Conservation (phyloP, 35 echinoderm and acorn worm species). For the Hemicentrotus pulcherrimus region DNA sequence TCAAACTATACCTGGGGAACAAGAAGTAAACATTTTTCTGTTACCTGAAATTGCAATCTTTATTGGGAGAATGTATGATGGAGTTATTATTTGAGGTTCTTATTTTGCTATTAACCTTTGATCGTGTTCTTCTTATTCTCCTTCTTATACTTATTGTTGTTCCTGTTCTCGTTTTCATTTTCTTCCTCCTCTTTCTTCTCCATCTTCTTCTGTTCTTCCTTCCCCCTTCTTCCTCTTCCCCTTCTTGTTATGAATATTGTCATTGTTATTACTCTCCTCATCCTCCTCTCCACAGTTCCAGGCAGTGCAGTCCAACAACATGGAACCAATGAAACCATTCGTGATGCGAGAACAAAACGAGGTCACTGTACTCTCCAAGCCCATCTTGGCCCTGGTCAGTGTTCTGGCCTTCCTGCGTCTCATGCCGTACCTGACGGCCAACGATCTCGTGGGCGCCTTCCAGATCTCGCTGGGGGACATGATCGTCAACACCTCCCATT, state of each 20-base stretch:
- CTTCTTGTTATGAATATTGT: background rate
- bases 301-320: background rate
- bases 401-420: constrained; percentile 37
- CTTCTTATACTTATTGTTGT: background rate
- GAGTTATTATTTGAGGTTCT: too few species aligned
- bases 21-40: too few species aligned
- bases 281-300: background rate
- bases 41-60: too few species aligned
- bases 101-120: too few species aligned
- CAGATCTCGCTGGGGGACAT: constrained; percentile 55
- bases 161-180: too few species aligned
- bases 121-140: too few species aligned
- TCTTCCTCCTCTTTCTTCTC: background rate
- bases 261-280: background rate
- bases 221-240: background rate
- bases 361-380: background rate
- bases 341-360: background rate
- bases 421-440: constrained; percentile 37
- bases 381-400: constrained; percentile 29
- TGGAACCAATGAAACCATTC: background rate
- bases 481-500: constrained; percentile 56
- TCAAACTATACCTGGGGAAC: too few species aligned
- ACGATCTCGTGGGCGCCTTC: constrained; percentile 47
- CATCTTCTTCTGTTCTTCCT: background rate
- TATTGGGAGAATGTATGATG: too few species aligned